A percentile compares a stretch with the other conserved stretches of the same genome.
Evolutionary conservation across 30 jellyfish, hydroid and myxozoan species (phyloP).

Genomic region (Calvadosia cruxmelitensis): DNA sequence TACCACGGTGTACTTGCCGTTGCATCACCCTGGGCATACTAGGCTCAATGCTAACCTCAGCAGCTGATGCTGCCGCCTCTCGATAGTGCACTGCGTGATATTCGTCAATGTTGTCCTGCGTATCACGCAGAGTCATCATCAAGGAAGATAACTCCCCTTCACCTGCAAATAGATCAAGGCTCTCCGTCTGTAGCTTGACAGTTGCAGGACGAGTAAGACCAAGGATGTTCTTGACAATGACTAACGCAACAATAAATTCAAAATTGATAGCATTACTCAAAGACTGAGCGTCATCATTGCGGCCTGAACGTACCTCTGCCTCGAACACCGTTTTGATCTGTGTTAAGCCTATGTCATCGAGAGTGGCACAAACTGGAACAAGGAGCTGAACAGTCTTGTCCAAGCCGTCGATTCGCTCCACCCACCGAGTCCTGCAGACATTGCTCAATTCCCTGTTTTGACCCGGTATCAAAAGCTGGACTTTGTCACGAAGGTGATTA

Average conservation of each 20-base stretch:
- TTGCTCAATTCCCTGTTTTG: too few relatives aligned
- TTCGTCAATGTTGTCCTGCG: background rate
- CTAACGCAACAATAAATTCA: background rate
- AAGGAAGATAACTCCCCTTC: background rate
- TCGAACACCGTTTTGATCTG: too few relatives aligned
- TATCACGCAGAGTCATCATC: background rate
- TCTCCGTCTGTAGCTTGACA: background rate
- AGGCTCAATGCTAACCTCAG: too few relatives aligned
- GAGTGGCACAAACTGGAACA: constrained; percentile 19
- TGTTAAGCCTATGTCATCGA: constrained; percentile 24
- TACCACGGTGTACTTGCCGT: too few relatives aligned
- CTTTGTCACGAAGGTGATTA: too few relatives aligned
- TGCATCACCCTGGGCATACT: too few relatives aligned
- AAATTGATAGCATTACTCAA: background rate
- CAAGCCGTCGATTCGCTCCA: constrained; percentile 35
- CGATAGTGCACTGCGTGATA: too few relatives aligned
- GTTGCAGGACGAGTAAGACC: background rate
- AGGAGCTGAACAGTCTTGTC: constrained; percentile 17
- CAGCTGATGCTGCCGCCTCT: too few relatives aligned
- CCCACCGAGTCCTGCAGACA: constrained; percentile 64
- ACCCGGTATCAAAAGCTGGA: too few relatives aligned
- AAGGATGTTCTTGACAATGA: background rate
- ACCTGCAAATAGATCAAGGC: background rate
- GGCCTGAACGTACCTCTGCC: too few relatives aligned
- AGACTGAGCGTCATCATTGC: background rate